Base-by-base conservation (phyloP, 2,888 invertebrate genomes). In the Diadegma fenestrale region DNA sequence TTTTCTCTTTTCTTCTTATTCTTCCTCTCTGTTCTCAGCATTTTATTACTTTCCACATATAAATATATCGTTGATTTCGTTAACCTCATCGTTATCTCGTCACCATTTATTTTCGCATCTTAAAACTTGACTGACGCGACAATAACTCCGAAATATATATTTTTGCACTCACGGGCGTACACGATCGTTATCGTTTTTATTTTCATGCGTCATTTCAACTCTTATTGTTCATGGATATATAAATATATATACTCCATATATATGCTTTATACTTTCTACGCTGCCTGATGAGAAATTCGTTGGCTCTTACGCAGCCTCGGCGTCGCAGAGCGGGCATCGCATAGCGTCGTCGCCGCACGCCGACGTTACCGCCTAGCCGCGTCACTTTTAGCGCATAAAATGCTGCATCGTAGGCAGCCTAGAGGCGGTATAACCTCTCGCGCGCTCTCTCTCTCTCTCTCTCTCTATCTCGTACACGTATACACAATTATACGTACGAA, bases 341-440 rank as follows among this genome's bases (percentile, higher is more conserved):
- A 82, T 77, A 73, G 83, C 83, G 84, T 78, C 84, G 84, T 54
- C 86, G 84, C 79, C 63, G 68, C 72, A 43, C 78, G 85, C 82
- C 80, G 88, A 73, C 73, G 73, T 79, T 64, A 68, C 77, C 84
- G 76, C 72, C 80, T 79, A 78, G 75, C 78, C 88, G 89, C 88
- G 87, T 89, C 91, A 89, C 88, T 89, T 88, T 91, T 92, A 91
- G 91, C 90, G 91, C 92, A 91, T 89, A 89, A 88, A 88, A 87
- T 87, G 85, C 88, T 86, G 86, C 88, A 87, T 84, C 83, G 87
- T 86, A 85, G 82, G 80, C 84, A 84, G 85, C 73, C 76, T 30
- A 63, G 48, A 72, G 63, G 79, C 63, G 79, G 63, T 22, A 68
- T 48, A 80, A 69, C 43, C 64, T 64, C 43, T 26, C n/a, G n/a